Percentiles rank a stretch among this genome's conserved stretches.
Evolutionary conservation across 2,888 invertebrate genomes (phyloP).

Genomic region (Argyresthia albistria): DNA sequence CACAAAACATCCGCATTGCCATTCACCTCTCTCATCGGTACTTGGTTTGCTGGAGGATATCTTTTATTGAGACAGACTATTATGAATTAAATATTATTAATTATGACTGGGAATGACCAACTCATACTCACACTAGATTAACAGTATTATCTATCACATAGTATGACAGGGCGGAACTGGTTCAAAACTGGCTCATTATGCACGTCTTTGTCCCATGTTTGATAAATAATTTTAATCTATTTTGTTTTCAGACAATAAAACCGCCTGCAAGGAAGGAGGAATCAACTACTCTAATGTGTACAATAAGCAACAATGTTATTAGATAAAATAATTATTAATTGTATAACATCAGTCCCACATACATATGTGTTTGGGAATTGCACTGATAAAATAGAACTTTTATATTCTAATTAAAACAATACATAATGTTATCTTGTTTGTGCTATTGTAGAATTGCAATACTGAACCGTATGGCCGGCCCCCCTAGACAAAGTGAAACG

Average conservation of each 20-base stretch:
- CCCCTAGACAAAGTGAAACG: too few relatives aligned
- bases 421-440: neutral
- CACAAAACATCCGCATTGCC: too few relatives aligned
- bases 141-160: too few relatives aligned
- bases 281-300: neutral
- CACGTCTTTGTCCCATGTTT: neutral
- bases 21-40: too few relatives aligned
- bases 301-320: constrained; percentile 10
- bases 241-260: constrained; percentile 50
- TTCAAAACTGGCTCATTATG: too few relatives aligned
- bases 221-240: neutral
- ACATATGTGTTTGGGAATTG: constrained; percentile 20
- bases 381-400: constrained; percentile 18
- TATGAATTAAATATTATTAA: too few relatives aligned
- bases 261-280: constrained; percentile 8
- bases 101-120: too few relatives aligned
- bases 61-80: too few relatives aligned
- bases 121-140: too few relatives aligned
- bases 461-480: too few relatives aligned
- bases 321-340: neutral
- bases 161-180: too few relatives aligned
- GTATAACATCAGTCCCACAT: constrained; percentile 19
- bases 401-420: constrained; percentile 17
- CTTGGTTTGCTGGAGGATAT: too few relatives aligned
- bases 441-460: neutral